A percentile compares a stretch with the other conserved stretches of the same genome.
These are phyloP conservation scores for Tragelaphus scriptus DNA, from an alignment of 2,113 vertebrate species.

Conservation along the genomic window DNA sequence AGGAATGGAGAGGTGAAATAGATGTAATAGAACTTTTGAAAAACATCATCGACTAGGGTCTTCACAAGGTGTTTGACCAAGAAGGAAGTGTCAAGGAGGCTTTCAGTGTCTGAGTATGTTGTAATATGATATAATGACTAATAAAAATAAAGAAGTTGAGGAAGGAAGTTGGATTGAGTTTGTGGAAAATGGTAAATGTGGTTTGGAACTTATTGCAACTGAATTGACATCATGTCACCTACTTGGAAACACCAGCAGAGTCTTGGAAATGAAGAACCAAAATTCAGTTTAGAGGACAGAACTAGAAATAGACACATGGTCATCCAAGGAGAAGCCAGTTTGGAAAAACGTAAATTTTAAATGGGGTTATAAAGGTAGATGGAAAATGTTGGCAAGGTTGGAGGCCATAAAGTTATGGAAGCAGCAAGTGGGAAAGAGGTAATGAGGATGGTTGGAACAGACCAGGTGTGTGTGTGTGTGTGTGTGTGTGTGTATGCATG, in stretches of 20 bases:
- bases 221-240: neutral
- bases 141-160: conserved; percentile 36
- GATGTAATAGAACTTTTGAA: neutral
- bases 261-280: conserved; percentile 9
- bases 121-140: neutral
- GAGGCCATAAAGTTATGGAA: neutral
- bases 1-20: neutral
- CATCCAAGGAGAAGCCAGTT: neutral
- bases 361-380: neutral
- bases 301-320: neutral
- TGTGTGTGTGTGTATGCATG: accelerated
- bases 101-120: neutral
- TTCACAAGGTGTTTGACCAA: neutral
- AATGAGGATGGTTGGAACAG: neutral
- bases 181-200: neutral
- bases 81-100: neutral
- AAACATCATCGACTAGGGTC: neutral
- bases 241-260: neutral
- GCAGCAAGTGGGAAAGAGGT: neutral
- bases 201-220: neutral
- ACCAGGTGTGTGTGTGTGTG: neutral
- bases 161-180: conserved; percentile 19
- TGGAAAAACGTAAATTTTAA: neutral
- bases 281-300: neutral
- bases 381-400: neutral